Conservation (phyloP, 2,797 vertebrate genomes). For the Emys orbicularis region DNA sequence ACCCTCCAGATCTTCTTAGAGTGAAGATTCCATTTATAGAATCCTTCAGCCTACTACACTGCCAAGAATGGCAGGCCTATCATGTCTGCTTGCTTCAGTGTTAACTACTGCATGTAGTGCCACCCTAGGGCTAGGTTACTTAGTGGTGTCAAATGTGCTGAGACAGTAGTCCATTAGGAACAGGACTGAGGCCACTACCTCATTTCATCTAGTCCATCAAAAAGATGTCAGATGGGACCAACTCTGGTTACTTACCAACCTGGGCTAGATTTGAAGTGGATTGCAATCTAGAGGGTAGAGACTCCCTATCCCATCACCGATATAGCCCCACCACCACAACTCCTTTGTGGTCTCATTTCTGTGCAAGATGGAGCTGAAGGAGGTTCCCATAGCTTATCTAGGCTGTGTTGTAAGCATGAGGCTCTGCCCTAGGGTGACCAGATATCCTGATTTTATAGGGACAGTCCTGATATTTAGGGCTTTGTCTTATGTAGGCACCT, state of each 20-base stretch:
- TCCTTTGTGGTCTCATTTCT: constrained; percentile 51
- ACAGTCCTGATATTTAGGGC: too few relatives aligned
- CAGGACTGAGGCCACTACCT: constrained; percentile 22
- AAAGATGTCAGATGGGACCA: constrained; percentile 27
- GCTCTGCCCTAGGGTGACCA: neutral
- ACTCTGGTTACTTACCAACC: constrained; percentile 38
- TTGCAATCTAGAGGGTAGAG: constrained; percentile 45
- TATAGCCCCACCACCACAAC: constrained; percentile 59
- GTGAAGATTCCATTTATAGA: neutral
- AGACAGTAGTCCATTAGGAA: constrained; percentile 42
- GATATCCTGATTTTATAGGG: too few relatives aligned
- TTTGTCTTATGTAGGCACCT: too few relatives aligned
- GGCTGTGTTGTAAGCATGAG: constrained; percentile 34
- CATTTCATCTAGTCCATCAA: constrained; percentile 14
- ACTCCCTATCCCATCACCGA: constrained; percentile 23
- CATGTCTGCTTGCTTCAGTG: neutral
- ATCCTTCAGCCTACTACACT: neutral
- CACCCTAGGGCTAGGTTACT: constrained; percentile 24
- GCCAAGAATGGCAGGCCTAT: neutral
- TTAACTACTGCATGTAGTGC: constrained; percentile 22
- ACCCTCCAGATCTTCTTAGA: neutral
- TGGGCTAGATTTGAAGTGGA: neutral
- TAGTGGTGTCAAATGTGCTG: neutral
- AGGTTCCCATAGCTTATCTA: constrained; percentile 72
- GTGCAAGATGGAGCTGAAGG: constrained; percentile 70